Conservation (phyloP, 1,140 invertebrate genomes). For the Doryteuthis pealeii region DNA sequence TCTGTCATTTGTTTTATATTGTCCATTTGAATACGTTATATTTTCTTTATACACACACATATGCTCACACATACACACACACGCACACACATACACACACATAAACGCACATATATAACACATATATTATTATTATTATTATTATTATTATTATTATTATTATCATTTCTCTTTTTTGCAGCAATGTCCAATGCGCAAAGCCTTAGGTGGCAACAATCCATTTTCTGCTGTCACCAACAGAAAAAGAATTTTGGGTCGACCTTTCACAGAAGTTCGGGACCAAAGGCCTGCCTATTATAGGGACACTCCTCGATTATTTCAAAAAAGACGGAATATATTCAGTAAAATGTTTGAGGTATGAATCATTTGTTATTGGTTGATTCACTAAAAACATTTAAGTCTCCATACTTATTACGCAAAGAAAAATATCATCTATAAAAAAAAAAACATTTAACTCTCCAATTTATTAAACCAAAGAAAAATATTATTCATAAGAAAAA, state of each 20-base stretch:
- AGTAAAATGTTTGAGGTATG: constrained; percentile 58
- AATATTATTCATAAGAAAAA: too few species aligned
- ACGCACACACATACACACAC: not conserved
- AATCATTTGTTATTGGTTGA: too few species aligned
- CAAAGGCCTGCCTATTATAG: constrained; percentile 53
- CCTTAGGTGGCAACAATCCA: not conserved
- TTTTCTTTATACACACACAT: too few species aligned
- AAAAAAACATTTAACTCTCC: too few species aligned
- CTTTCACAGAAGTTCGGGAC: constrained; percentile 53
- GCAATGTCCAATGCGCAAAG: constrained; percentile 8
- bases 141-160: not conserved
- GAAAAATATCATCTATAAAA: too few species aligned
- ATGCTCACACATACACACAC: not conserved
- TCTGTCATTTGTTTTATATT: too few species aligned
- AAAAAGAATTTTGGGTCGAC: not conserved
- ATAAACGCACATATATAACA: not conserved
- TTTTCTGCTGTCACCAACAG: not conserved
- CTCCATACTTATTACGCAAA: too few species aligned
- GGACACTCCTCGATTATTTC: constrained; percentile 54
- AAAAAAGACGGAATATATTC: constrained; percentile 56
- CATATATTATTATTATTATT: not conserved
- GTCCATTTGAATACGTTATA: too few species aligned
- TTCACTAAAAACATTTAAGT: too few species aligned
- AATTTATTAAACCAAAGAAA: too few species aligned
- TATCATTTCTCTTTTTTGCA: not conserved